phyloP scores from a whole-genome alignment of 2,113 vertebrate genomes.

The Nipponia nippon region DNA sequence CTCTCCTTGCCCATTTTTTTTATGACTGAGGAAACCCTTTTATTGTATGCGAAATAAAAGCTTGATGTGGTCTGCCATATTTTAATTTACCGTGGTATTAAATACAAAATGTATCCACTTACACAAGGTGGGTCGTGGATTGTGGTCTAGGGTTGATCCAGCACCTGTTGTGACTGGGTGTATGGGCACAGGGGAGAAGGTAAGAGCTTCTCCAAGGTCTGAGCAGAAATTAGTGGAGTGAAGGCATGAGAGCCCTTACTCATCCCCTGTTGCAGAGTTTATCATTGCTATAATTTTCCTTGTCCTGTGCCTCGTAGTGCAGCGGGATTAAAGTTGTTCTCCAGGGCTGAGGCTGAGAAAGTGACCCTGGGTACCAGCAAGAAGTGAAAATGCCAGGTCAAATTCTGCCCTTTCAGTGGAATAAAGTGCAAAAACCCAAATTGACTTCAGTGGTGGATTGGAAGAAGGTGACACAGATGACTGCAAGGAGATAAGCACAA shows the following conservation, averaged over 20 bases:
- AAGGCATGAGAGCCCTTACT: background rate
- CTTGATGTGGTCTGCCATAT: conserved; percentile 56
- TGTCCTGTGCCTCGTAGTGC: accelerated
- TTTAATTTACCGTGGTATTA: conserved; percentile 56
- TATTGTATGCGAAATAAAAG: conserved; percentile 49
- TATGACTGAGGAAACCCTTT: conserved; percentile 60
- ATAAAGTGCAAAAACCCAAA: background rate
- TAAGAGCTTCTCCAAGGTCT: background rate
- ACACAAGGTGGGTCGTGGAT: conserved; percentile 11
- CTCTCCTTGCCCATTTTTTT: conserved; percentile 40
- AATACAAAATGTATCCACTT: conserved; percentile 35
- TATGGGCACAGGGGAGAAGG: background rate
- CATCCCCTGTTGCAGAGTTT: background rate
- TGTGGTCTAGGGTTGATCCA: conserved; percentile 41
- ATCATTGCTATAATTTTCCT: background rate
- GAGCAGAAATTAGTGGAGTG: background rate
- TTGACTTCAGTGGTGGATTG: accelerated
- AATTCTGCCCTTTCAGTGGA: background rate
- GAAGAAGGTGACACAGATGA: background rate
- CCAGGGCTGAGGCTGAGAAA: background rate
- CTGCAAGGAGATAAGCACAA: background rate
- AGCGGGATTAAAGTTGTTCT: background rate
- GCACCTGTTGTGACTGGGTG: background rate
- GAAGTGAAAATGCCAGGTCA: background rate
- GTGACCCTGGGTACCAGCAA: background rate